These are phyloP conservation scores for Montipora capitata DNA, from an alignment of 92 coral and sea anemone genomes.

Conservation along the genomic window DNA sequence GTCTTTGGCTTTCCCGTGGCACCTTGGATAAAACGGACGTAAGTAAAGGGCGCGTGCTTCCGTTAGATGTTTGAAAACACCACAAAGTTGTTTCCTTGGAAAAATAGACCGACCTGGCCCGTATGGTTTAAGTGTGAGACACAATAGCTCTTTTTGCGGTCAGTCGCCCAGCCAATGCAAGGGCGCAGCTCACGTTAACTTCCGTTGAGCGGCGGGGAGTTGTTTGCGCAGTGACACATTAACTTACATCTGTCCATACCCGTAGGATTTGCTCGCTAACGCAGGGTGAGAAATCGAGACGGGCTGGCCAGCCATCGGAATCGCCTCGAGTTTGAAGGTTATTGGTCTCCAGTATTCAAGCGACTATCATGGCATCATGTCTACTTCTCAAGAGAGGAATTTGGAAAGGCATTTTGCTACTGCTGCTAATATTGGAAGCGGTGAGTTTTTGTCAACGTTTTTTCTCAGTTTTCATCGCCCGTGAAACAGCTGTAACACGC, in stretches of 20 bases:
- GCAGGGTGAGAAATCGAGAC: slow-evolving; percentile 11
- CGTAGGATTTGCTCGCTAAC: slow-evolving; percentile 27
- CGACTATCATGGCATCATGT: slow-evolving; percentile 19
- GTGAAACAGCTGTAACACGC: background rate
- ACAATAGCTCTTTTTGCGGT: slow-evolving; percentile 28
- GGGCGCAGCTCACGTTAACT: slow-evolving; percentile 27
- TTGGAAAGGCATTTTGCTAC: slow-evolving; percentile 7
- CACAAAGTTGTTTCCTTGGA: background rate
- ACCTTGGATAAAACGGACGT: background rate
- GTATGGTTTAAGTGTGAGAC: background rate
- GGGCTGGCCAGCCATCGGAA: slow-evolving; percentile 22
- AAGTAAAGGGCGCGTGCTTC: background rate
- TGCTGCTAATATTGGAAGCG: slow-evolving; percentile 18
- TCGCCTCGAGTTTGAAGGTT: slow-evolving; percentile 41
- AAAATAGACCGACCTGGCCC: background rate
- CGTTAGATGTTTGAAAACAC: slow-evolving; percentile 17
- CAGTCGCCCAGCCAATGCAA: background rate
- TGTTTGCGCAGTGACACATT: slow-evolving; percentile 7
- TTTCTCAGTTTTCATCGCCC: slow-evolving; percentile 30
- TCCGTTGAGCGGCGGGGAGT: slow-evolving; percentile 27
- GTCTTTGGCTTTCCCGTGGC: background rate
- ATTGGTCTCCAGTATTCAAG: slow-evolving; percentile 21
- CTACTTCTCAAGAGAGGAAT: slow-evolving; percentile 1
- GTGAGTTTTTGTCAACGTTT: slow-evolving; percentile 18
- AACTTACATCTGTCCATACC: slow-evolving; percentile 1